Base-by-base conservation (phyloP, 2,888 invertebrate genomes). In the Tenthredo scrophulariae region DNA sequence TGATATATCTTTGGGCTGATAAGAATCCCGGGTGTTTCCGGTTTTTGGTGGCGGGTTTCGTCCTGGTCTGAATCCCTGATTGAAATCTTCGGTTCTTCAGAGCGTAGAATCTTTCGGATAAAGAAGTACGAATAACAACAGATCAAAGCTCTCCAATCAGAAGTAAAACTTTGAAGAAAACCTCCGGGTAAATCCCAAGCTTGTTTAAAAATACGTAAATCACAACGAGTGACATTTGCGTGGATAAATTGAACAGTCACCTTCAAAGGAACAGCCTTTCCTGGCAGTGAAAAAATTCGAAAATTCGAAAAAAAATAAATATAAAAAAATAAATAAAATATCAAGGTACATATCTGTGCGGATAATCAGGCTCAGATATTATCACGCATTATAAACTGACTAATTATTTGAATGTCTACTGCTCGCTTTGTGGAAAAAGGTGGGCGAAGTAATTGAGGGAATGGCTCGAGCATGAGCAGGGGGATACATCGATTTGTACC, bases 131-230 rank as follows among this genome's bases (percentile, higher is more conserved):
- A 33, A 77, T 50, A 77, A 77, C 54, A 22, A 10, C 62, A 40
- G 80, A 80, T 62, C 80, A 80, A 80, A 62, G 80, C 58, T 62
- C 40, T 50, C 62, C 80, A 80, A 80, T 80, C 58, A 80, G 50
- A 62, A 29, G 50, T 54, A 15, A 33, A 77, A 77, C 46, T 29
- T 77, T 77, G 77, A 77, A 77, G 54, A 33, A 29, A 54, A 29
- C 6, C 26, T 43, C 13, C 22, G 43, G 4, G 72, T 40, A 15
- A 74, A 74, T 74, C 40, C 15, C 72, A 74, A 74, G 43, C 72
- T 74, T 43, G 72, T 74, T 74, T 43, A 22, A 74, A 74, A 74
- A 74, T 74, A 74, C 22, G 72, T 43, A 43, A 74, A 74, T 43
- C 72, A 43, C 72, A 22, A 72, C 72, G 40, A 43, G 40, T 72